Base-by-base conservation (phyloP, 2,797 vertebrate genomes). In the Crotalus adamanteus region DNA sequence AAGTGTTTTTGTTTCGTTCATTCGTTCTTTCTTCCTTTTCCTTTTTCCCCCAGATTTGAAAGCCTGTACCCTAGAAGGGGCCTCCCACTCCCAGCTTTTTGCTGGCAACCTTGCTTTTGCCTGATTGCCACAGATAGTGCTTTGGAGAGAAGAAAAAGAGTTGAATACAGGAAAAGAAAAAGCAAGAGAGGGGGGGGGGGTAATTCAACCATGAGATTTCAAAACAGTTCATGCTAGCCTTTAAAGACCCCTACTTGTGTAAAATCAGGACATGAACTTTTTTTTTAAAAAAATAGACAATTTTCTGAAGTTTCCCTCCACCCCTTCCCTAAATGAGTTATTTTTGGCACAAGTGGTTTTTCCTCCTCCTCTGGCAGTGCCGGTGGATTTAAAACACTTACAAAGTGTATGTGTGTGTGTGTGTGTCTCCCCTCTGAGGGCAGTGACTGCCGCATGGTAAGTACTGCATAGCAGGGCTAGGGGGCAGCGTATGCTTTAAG, bases 41-140 rank as follows among this genome's bases (percentile, higher is more conserved):
- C 26, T 63, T 28, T 28, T 7, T 28, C 78, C 14, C 16, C 1
- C 22, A 31, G 96, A 94, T 97, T 95, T 96, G 96, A 97, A 97
- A 98, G 97, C 96, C 96, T 96, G 98, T 97, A 97, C 97, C 98
- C 98, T 98, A 96, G 96, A 97, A 98, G 95, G 98, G 98, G 98
- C 98, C 98, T 98, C 97, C 94, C 96, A 96, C 98, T 97, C 98
- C 95, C 97, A 96, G 97, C 96, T 69, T 97, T 97, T 97, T 86
- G 92, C 97, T 98, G 98, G 98, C 98, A 98, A 95, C 97, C 95
- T 95, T 94, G 96, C 97, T 96, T 93, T 95, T 94, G 95, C 97
- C 97, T 97, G 98, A 98, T 97, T 97, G 96, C 96, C 97, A 97
- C 97, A 97, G 98, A 98, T 98, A 98, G 97, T 94, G 96, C 94